A percentile compares a stretch with the other conserved stretches of the same genome.
Conservation (phyloP, 2,888 invertebrate species). For the Elmis aenea region DNA sequence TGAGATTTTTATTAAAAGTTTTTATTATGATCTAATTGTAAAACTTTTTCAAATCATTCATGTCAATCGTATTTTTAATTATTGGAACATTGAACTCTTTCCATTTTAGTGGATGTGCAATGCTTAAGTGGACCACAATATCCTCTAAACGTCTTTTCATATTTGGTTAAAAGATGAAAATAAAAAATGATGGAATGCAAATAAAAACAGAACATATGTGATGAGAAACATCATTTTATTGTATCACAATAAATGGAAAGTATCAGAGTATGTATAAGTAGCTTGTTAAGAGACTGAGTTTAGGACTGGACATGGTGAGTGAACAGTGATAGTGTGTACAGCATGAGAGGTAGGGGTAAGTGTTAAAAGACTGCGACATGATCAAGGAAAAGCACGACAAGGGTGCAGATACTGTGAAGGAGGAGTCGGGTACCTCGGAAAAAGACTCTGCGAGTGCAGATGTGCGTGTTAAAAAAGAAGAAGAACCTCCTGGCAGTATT, state of each 20-base stretch:
- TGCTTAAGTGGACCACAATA: constrained; percentile 36
- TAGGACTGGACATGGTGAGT: constrained; percentile 35
- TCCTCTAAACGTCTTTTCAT: constrained; percentile 42
- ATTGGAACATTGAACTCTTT: constrained; percentile 33
- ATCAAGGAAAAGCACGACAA: constrained; percentile 50
- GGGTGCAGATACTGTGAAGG: constrained; percentile 45
- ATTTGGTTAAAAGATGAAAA: constrained; percentile 49
- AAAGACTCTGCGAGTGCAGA: constrained; percentile 42
- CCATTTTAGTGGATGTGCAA: constrained; percentile 35
- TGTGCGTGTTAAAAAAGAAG: constrained; percentile 44
- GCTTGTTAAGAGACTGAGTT: constrained; percentile 32
- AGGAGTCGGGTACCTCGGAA: constrained; percentile 46
- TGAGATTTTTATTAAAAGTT: constrained; percentile 47
- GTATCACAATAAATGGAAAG: constrained; percentile 37
- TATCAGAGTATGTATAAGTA: constrained; percentile 31
- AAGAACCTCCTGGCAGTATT: constrained; percentile 38
- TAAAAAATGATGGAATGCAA: constrained; percentile 49
- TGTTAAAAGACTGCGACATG: constrained; percentile 42
- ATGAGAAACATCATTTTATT: constrained; percentile 45
- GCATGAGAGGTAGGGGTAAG: constrained; percentile 41
- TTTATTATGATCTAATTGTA: constrained; percentile 44
- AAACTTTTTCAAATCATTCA: constrained; percentile 39
- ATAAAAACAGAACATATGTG: constrained; percentile 50
- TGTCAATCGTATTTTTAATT: constrained; percentile 35
- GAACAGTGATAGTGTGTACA: constrained; percentile 38